Percentiles rank a stretch among this genome's conserved stretches.
Conservation (phyloP, 2,113 vertebrate species). For the Ramphastos sulfuratus region DNA sequence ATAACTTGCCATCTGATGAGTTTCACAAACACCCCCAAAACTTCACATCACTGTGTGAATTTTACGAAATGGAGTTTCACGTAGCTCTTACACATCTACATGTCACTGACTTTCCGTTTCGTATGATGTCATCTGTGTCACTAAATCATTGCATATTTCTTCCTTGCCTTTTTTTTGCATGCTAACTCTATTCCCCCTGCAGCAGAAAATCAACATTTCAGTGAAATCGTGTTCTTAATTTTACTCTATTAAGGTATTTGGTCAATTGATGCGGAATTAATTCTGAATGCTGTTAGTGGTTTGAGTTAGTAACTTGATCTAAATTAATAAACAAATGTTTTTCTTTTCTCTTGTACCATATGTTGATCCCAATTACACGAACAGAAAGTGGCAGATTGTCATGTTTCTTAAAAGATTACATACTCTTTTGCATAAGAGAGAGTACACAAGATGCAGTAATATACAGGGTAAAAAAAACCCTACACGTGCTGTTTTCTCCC, state of each 20-base stretch:
- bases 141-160: background rate
- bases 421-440: constrained; percentile 69
- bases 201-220: constrained; percentile 3
- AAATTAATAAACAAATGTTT: constrained; percentile 79
- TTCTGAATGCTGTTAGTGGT: constrained; percentile 61
- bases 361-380: constrained; percentile 72
- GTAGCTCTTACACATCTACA: constrained; percentile 34
- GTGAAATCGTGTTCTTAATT: constrained; percentile 29
- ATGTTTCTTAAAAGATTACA: constrained; percentile 74
- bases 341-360: constrained; percentile 70
- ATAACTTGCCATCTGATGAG: constrained; percentile 61
- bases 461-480: constrained; percentile 52
- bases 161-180: constrained; percentile 3
- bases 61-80: constrained; percentile 52
- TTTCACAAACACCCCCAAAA: constrained; percentile 72
- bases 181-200: background rate
- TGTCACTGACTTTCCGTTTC: constrained; percentile 53
- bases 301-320: constrained; percentile 73
- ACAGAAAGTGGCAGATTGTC: constrained; percentile 72
- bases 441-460: constrained; percentile 63
- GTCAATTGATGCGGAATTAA: constrained; percentile 65
- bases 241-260: constrained; percentile 58
- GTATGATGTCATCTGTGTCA: constrained; percentile 40
- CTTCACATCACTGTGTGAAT: constrained; percentile 58
- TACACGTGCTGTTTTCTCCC: constrained; percentile 51